Base-by-base conservation (phyloP, 2,113 vertebrate species). In the Orientallactaga bullata region DNA sequence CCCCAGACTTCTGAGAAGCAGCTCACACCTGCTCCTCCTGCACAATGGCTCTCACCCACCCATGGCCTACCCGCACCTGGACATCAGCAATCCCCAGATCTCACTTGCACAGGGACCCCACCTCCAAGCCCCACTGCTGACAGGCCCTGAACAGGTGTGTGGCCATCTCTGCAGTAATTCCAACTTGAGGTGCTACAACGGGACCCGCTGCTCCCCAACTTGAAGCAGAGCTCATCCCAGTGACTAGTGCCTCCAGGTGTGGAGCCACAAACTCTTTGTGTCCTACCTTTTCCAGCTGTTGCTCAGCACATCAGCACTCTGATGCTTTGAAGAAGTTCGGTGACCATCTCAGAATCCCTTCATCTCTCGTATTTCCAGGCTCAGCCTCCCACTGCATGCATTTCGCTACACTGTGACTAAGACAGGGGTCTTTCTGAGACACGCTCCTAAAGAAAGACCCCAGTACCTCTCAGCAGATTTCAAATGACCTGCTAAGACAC, bases 331-430 rank as follows among this genome's bases (percentile, higher is more conserved):
- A 58, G 78, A 21, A 20, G 24, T 32, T 55, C 68, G 1, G 6
- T 68, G 11, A 32, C 7, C 68, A n/a, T 39, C 60, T 30, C 30
- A 0, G 4, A 7, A 17, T 42, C 65, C 47, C 82, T 55, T 68
- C 47, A 18, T 18, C 0, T 0, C 21, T 24, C 84, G 7, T 0
- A 0, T 2, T 55, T 55, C 15, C 55, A 28, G 20, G 26, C n/a
- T 51, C 35, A 28, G 30, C 5, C 47, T 42, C 68, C 28, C 0
- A 1, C 3, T 17, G 23, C 30, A 28, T 6, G 69, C n/a, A 7
- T 55, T 11, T 68, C n/a, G 60, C 58, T 13, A 23, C 32, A 16
- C 4, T 35, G 7, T 5, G 1, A 8, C 9, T 11, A 32, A 74
- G 72, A 80, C 16, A 17, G 23, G 28, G 7, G 55, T 11, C 2